Evolutionary conservation across 2,797 vertebrate species (phyloP).

Genomic region (Pantherophis alleghaniensis): DNA sequence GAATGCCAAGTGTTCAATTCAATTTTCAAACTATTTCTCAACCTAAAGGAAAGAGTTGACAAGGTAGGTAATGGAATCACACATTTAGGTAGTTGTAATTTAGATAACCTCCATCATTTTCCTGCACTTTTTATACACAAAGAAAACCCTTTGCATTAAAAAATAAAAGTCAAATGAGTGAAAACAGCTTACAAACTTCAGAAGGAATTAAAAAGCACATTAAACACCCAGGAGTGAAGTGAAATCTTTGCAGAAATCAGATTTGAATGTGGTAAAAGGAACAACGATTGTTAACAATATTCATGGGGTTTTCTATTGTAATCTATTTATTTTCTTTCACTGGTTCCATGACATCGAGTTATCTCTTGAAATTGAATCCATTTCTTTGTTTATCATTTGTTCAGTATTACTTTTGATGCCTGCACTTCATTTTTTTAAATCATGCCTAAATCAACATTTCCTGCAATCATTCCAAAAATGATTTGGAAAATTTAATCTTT

Average conservation of each 20-base stretch:
- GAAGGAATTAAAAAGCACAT: slow-evolving; percentile 28
- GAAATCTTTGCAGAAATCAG: not conserved
- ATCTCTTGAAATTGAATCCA: not conserved
- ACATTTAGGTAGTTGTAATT: slow-evolving; percentile 24
- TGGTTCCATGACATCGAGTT: not conserved
- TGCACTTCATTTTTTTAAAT: not conserved
- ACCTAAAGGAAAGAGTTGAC: not conserved
- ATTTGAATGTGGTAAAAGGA: not conserved
- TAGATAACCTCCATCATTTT: slow-evolving; percentile 17
- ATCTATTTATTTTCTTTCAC: not conserved
- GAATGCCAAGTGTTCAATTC: slow-evolving; percentile 35
- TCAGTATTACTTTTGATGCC: not conserved
- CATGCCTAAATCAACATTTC: not conserved
- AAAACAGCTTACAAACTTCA: slow-evolving; percentile 17
- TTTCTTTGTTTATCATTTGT: not conserved
- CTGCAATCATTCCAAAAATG: not conserved
- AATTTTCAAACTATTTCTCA: slow-evolving; percentile 26
- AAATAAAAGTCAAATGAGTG: not conserved
- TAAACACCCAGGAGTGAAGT: not conserved
- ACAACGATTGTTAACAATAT: not conserved
- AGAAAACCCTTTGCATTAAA: slow-evolving; percentile 13
- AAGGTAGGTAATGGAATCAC: slow-evolving; percentile 10
- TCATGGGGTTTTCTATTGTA: not conserved
- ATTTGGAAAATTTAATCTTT: not conserved
- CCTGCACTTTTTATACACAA: slow-evolving; percentile 13